These are phyloP conservation scores for Aphodius sticticus DNA, from an alignment of 2,888 invertebrate species.

Conservation along the genomic window DNA sequence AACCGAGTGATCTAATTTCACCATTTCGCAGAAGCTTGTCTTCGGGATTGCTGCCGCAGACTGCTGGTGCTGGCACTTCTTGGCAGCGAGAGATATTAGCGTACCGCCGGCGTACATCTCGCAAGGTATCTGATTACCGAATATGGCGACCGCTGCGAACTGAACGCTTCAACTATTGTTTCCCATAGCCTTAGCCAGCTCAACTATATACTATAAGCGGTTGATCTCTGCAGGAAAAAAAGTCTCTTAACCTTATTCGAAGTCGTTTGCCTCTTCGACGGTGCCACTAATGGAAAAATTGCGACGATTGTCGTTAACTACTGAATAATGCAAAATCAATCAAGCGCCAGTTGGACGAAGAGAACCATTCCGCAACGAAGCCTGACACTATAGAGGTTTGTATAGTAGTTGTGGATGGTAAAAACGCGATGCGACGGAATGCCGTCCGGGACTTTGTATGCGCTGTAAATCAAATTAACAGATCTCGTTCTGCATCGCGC, in stretches of 20 bases:
- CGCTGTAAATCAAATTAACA: background rate
- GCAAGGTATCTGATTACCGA: background rate
- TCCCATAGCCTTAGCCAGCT: background rate
- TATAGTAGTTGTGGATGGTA: background rate
- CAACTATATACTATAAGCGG: background rate
- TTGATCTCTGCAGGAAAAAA: background rate
- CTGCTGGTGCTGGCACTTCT: no score
- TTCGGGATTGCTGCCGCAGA: no score
- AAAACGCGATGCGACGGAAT: constrained; percentile 4
- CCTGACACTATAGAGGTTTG: background rate
- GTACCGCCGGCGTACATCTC: no score
- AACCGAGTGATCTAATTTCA: no score
- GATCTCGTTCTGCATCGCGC: constrained; percentile 4
- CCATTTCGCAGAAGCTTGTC: no score
- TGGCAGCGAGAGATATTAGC: no score
- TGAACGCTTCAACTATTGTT: background rate
- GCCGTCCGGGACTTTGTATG: background rate
- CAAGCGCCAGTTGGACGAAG: background rate
- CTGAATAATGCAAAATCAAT: constrained; percentile 4
- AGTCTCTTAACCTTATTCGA: background rate
- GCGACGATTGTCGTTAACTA: constrained; percentile 4
- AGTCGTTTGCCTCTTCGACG: background rate
- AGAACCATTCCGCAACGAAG: background rate
- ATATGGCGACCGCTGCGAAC: background rate
- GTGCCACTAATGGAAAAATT: background rate